These are phyloP conservation scores for Chironomus riparius DNA, from an alignment of 2,888 invertebrate genomes.

Conservation along the genomic window DNA sequence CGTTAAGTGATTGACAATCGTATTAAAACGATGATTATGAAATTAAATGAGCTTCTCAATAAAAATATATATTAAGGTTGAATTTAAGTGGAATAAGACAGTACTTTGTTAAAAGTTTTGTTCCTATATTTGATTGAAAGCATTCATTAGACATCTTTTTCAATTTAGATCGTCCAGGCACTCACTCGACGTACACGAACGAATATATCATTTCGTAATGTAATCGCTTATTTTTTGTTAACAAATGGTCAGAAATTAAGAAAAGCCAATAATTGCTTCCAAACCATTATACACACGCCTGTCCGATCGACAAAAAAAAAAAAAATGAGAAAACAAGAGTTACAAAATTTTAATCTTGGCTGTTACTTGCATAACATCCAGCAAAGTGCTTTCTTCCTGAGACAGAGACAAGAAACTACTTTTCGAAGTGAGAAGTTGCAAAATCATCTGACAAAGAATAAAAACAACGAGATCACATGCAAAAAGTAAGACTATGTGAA, in stretches of 20 bases:
- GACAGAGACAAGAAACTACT: neutral
- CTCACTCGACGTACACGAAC: no score
- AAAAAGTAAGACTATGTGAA: neutral
- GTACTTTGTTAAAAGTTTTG: no score
- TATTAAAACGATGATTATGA: no score
- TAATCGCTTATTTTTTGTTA: slow-evolving; percentile 1
- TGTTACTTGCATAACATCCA: neutral
- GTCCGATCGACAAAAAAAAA: neutral
- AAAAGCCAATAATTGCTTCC: slow-evolving; percentile 4
- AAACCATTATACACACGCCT: neutral
- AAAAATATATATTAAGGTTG: no score
- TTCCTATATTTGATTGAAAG: no score
- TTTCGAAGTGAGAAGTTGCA: neutral
- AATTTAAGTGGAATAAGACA: no score
- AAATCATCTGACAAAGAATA: neutral
- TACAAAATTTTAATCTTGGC: neutral
- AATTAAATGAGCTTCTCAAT: no score
- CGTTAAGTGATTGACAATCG: no score
- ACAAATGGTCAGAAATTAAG: neutral
- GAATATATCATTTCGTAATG: neutral
- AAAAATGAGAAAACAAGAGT: neutral
- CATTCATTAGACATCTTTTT: no score
- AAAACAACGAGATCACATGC: neutral
- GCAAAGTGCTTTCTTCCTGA: slow-evolving; percentile 10
- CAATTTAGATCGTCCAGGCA: no score